A percentile compares a stretch with the other conserved stretches of the same genome.
Conservation (phyloP, 2,113 vertebrate species). For the Ictidomys tridecemlineatus region DNA sequence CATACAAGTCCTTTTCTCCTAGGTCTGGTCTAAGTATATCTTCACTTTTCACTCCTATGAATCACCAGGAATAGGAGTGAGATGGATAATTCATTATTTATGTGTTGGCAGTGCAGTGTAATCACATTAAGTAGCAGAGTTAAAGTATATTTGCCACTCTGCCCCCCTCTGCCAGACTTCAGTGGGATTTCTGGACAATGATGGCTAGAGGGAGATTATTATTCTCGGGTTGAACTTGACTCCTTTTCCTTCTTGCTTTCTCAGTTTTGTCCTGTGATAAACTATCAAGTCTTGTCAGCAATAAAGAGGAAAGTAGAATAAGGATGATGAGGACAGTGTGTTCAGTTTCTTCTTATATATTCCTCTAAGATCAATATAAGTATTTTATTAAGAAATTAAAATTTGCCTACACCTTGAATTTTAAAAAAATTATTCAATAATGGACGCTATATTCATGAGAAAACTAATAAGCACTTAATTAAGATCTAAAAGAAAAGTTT, state of each 20-base stretch:
- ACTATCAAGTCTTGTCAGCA: background rate
- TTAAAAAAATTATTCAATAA: background rate
- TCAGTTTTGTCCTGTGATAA: background rate
- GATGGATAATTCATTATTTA: background rate
- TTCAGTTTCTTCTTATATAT: background rate
- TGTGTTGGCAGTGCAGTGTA: background rate
- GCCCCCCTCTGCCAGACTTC: too few species aligned
- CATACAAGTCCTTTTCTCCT: background rate
- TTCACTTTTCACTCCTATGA: background rate
- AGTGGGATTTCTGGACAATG: background rate
- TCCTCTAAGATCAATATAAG: background rate
- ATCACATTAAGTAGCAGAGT: background rate
- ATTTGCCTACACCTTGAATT: background rate
- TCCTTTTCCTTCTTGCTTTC: background rate
- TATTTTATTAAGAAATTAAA: constrained; percentile 19
- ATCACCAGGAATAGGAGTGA: background rate
- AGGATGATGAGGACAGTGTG: background rate
- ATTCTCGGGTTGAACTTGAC: background rate
- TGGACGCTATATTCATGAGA: constrained; percentile 33
- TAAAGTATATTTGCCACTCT: background rate
- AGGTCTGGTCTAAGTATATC: background rate
- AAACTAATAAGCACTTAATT: background rate
- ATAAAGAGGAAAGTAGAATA: background rate
- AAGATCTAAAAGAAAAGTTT: background rate
- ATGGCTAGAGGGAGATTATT: background rate